Base-by-base conservation (phyloP, 2,888 invertebrate genomes). In the Leptopterna dolabrata region DNA sequence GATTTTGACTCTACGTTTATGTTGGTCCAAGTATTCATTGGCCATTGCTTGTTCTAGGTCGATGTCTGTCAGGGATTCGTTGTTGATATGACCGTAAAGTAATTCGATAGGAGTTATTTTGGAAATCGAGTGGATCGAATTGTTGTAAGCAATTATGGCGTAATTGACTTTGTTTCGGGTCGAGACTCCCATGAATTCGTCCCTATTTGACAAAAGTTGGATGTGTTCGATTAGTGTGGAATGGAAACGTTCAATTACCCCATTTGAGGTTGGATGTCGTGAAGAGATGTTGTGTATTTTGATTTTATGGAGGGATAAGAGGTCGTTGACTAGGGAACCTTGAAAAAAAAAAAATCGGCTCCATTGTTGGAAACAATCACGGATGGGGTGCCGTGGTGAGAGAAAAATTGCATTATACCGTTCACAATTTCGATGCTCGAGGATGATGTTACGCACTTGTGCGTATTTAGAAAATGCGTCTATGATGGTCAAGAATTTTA, bases 321-420 rank as follows among this genome's bases (percentile, higher is more conserved):
- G 30, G 43, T 88, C 87, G 43, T 83, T 88, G 14, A 88, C 41
- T 24, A 76, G 14, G 6, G 76, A 36, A 29, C 70, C 41, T 13
- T 85, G 43, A n/a, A n/a, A n/a, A n/a, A n/a, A n/a, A n/a, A n/a
- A 29, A 88, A 86, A 87, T 88, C 88, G 1, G 76, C 45, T 9
- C 85, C 88, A 80, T 88, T 88, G n/a, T n/a, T n/a, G n/a, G n/a
- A n/a, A n/a, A n/a, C n/a, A n/a, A n/a, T n/a, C n/a, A n/a, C n/a
- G n/a, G n/a, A n/a, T n/a, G n/a, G n/a, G n/a, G n/a, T n/a, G n/a
- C n/a, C n/a, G n/a, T n/a, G n/a, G n/a, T n/a, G 87, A 19, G 71
- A 36, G 41, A 83, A 83, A 36, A 41, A 88, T 6, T 55, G 24
- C 16, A 83, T 41, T 30, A 87, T 41, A 29, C 45, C 47, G n/a